Base-by-base conservation (phyloP, 2,888 invertebrate genomes). In the Melanophora roralis region DNA sequence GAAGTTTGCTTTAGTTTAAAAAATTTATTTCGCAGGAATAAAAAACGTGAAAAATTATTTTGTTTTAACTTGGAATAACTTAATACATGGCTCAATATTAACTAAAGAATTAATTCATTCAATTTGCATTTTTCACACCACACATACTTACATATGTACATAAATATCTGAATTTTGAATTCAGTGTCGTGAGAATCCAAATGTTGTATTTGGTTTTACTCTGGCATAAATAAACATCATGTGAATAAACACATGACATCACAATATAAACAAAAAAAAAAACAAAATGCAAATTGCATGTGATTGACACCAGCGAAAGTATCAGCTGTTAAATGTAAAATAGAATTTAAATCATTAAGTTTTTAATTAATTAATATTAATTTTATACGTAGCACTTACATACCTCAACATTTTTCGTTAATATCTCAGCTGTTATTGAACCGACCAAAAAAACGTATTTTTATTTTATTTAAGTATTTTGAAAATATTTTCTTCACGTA, bases 101-200 rank as follows among this genome's bases (percentile, higher is more conserved):
- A 27, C 3, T 6, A 27, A 27, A 19, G 5, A 53, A 32, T 32
- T 40, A 51, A 38, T 57, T 60, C 43, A 60, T 60, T 79, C 78
- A 79, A 78, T 80, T 74, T 80, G 81, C 82, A 72, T 62, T 67
- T 83, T 64, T 51, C 23, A 23, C 45, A 8, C 38, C 16, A 27
- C 32, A 47, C 1, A 23, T 57, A 27, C 1, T 6, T 45, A 8
- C 2, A n/a, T 43, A 16, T 43, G 43, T 60, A 21, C n/a, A n/a
- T 53, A 78, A 76, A 67, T 38, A 68, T 71, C 38, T 45, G 53
- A 65, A 80, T 65, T 83, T 84, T 78, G 82, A 83, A 82, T 83
- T 85, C 87, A 87, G 86, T 86, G 87, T 86, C 88, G 86, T 87
- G 87, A 86, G 87, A 87, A 88, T 84, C 85, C 83, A n/a, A 19